phyloP scores from a whole-genome alignment of 64 coral and sea anemone genomes.

The Pocillopora verrucosa region DNA sequence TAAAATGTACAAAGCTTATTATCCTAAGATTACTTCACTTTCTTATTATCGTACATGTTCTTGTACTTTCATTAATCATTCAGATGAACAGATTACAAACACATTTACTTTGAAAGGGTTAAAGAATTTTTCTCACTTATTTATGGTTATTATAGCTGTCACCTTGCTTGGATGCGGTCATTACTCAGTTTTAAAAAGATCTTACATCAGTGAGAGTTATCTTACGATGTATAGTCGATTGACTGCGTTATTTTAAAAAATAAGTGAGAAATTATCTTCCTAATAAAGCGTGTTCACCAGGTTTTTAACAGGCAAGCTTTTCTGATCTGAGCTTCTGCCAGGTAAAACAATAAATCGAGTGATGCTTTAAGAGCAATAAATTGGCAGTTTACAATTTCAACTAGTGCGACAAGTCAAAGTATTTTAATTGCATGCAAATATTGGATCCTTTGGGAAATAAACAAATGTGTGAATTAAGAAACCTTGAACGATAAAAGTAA shows the following conservation, averaged over 20 bases:
- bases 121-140: not conserved
- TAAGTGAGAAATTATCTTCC: too few species aligned
- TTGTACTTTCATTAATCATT: not conserved
- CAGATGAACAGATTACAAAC: not conserved
- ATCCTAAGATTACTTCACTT: not conserved
- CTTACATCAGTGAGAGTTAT: too few species aligned
- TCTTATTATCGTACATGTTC: not conserved
- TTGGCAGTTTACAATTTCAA: not conserved
- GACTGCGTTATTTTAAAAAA: too few species aligned
- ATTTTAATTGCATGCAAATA: constrained; percentile 10
- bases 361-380: too few species aligned
- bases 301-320: too few species aligned
- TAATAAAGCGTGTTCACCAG: too few species aligned
- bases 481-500: not conserved
- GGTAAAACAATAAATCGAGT: too few species aligned
- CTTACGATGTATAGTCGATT: too few species aligned
- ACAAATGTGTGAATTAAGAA: not conserved
- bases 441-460: not conserved
- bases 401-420: not conserved
- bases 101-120: not conserved
- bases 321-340: too few species aligned
- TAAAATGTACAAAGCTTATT: not conserved
- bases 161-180: too few species aligned
- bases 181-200: too few species aligned
- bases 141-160: not conserved